Conservation (phyloP, 2,888 invertebrate species). For the Eupithecia dodoneata region DNA sequence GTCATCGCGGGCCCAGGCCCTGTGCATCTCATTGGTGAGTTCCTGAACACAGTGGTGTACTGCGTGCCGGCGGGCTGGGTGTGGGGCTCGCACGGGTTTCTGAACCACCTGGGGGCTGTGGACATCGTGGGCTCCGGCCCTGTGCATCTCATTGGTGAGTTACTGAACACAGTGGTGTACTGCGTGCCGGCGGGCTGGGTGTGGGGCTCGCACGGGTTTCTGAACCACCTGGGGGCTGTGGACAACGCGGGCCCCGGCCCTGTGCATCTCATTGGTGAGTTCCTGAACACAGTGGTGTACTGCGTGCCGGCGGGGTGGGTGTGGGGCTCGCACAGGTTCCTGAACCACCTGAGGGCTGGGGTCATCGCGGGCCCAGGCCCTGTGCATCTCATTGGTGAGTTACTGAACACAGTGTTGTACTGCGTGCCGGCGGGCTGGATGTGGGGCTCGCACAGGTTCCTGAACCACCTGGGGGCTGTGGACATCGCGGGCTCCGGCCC, state of each 20-base stretch:
- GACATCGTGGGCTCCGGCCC: conserved; percentile 97
- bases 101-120: conserved; percentile 92
- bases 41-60: too few species aligned
- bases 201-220: conserved; percentile 94
- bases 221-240: conserved; percentile 92
- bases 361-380: background rate
- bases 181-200: conserved; percentile 84
- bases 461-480: too few species aligned
- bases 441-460: too few species aligned
- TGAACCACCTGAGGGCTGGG: background rate
- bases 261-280: conserved; percentile 87
- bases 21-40: background rate
- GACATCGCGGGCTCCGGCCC: too few species aligned
- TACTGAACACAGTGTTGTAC: background rate
- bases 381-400: background rate
- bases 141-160: conserved; percentile 91
- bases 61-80: too few species aligned
- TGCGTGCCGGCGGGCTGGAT: too few species aligned
- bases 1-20: background rate
- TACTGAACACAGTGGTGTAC: conserved; percentile 54
- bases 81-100: conserved; percentile 86
- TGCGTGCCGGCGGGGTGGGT: too few species aligned
- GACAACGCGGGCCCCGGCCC: conserved; percentile 96
- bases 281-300: too few species aligned
- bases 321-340: background rate